A percentile compares a stretch with the other conserved stretches of the same genome.
Conservation (phyloP, 2,888 invertebrate genomes). For the Drosophila austrosaltans region DNA sequence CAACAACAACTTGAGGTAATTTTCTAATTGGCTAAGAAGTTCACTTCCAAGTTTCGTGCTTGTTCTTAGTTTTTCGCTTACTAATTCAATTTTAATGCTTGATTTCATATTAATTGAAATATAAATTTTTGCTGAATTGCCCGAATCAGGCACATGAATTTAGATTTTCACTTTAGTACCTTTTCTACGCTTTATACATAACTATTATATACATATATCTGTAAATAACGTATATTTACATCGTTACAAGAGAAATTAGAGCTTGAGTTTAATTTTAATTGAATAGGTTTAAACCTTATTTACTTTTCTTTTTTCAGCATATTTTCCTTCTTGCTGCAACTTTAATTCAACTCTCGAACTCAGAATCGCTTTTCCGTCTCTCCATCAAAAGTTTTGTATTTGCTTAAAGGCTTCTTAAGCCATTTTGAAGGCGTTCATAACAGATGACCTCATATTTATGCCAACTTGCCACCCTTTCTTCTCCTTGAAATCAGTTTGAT, state of each 20-base stretch:
- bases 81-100: conserved; percentile 83
- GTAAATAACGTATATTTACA: no score
- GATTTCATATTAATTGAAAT: conserved; percentile 83
- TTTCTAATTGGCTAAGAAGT: conserved; percentile 73
- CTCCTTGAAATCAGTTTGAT: conserved; percentile 72
- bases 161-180: background rate
- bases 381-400: conserved; percentile 54
- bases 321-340: background rate
- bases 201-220: no score
- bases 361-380: conserved; percentile 25
- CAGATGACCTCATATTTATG: conserved; percentile 82
- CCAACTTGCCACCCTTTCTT: conserved; percentile 19
- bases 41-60: conserved; percentile 67
- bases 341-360: conserved; percentile 18
- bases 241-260: no score
- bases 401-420: conserved; percentile 71
- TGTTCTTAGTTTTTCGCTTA: conserved; percentile 58
- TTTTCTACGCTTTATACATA: no score
- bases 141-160: background rate
- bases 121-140: conserved; percentile 37
- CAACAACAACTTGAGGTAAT: conserved; percentile 45
- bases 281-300: no score
- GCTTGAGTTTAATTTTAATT: no score
- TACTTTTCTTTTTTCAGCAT: no score
- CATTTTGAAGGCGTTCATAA: conserved; percentile 70